A percentile compares a stretch with the other conserved stretches of the same genome.
Conservation (phyloP, 2,888 invertebrate genomes). For the Sclerodermus sp. region DNA sequence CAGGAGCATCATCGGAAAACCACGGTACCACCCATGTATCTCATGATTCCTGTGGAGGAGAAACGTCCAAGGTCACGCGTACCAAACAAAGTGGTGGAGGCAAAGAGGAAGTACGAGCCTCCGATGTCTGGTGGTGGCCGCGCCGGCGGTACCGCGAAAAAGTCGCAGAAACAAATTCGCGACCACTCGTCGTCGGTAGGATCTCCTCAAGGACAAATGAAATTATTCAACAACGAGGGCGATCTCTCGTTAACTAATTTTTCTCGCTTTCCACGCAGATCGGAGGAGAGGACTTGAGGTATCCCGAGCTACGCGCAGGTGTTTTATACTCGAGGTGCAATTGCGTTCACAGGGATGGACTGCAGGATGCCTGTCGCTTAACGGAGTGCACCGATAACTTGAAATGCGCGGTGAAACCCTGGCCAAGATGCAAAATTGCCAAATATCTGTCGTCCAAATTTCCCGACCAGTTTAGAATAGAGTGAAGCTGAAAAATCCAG, state of each 20-base stretch:
- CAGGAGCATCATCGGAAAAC: conserved; percentile 5
- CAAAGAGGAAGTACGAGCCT: too few relatives aligned
- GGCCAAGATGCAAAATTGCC: conserved; percentile 63
- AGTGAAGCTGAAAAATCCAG: too few relatives aligned
- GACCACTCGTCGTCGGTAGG: too few relatives aligned
- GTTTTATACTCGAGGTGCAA: conserved; percentile 63
- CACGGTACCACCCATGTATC: conserved; percentile 22
- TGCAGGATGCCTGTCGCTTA: conserved; percentile 64
- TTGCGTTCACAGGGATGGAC: conserved; percentile 63
- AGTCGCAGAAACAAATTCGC: too few relatives aligned
- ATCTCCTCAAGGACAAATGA: too few relatives aligned
- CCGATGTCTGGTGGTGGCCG: too few relatives aligned
- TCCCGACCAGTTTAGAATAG: conserved; percentile 24
- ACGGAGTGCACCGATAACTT: conserved; percentile 61
- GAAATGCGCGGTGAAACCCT: conserved; percentile 61
- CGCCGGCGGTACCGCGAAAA: too few relatives aligned
- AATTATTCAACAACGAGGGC: too few relatives aligned
- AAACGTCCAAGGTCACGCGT: too few relatives aligned
- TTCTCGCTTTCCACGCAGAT: too few relatives aligned
- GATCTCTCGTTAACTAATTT: too few relatives aligned
- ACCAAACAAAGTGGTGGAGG: too few relatives aligned
- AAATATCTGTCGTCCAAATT: conserved; percentile 40
- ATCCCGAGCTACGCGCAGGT: conserved; percentile 62
- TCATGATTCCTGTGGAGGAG: conserved; percentile 32
- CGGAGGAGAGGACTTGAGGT: conserved; percentile 35